Percentiles rank a stretch among this genome's conserved stretches.
Evolutionary conservation across 2,888 invertebrate genomes (phyloP).

Genomic region (Ethmia dodecea): DNA sequence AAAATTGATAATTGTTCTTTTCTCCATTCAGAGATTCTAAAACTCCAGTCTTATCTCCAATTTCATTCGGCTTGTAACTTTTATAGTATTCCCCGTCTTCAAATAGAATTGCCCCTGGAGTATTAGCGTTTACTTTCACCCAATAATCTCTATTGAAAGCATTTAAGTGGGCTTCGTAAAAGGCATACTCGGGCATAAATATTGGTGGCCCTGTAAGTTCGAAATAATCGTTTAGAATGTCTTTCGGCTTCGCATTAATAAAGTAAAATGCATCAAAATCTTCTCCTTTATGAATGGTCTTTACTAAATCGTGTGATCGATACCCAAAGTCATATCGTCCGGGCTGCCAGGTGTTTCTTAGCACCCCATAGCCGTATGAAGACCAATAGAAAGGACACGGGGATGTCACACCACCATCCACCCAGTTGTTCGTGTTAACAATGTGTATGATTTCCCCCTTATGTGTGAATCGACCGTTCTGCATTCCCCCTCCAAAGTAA

Average conservation of each 20-base stretch:
- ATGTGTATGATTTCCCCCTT: constrained; percentile 56
- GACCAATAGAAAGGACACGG: constrained; percentile 70
- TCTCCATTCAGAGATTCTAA: constrained; percentile 67
- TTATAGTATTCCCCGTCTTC: constrained; percentile 66
- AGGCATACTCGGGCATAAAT: constrained; percentile 61
- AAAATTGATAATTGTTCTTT: constrained; percentile 65
- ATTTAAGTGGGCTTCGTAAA: constrained; percentile 65
- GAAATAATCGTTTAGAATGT: constrained; percentile 58
- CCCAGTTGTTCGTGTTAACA: constrained; percentile 56
- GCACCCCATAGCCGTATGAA: constrained; percentile 53
- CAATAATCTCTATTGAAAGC: constrained; percentile 68
- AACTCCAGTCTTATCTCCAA: constrained; percentile 47
- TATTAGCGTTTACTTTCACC: constrained; percentile 46
- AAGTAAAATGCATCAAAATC: constrained; percentile 62
- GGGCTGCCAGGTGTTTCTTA: constrained; percentile 63
- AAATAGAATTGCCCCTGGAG: constrained; percentile 44
- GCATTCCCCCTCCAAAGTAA: constrained; percentile 69
- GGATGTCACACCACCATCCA: constrained; percentile 58
- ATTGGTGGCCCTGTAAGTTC: constrained; percentile 60
- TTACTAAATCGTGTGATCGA: constrained; percentile 23
- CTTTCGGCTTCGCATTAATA: constrained; percentile 41
- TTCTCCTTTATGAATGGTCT: constrained; percentile 39
- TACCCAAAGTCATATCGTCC: constrained; percentile 58
- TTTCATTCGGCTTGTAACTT: constrained; percentile 48
- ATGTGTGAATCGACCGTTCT: constrained; percentile 63